Conservation (phyloP, 2,113 vertebrate species). For the Mustela lutreola region DNA sequence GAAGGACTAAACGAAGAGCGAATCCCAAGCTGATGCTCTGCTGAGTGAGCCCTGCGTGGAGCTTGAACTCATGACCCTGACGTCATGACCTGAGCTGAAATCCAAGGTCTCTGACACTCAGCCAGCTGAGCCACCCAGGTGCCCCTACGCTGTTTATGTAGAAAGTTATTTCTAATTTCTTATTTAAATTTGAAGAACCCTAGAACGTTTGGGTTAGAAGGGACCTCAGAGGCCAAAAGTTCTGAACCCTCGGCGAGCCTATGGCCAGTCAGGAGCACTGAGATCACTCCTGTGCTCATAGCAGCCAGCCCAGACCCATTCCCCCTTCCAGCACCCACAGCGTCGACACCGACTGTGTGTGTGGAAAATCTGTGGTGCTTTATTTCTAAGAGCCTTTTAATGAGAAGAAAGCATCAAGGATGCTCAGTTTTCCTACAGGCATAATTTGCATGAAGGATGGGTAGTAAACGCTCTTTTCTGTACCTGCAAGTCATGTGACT, state of each 20-base stretch:
- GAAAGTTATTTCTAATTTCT: not conserved
- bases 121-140: not conserved
- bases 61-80: not conserved
- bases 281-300: no score
- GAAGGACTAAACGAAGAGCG: not conserved
- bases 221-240: not conserved
- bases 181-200: not conserved
- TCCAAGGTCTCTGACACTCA: not conserved
- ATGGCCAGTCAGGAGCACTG: fast-evolving
- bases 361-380: not conserved
- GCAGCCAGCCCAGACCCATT: fast-evolving
- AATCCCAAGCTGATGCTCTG: not conserved
- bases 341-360: not conserved
- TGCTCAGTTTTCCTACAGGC: not conserved
- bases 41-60: not conserved
- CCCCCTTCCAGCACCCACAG: not conserved
- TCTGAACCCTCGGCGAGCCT: no score
- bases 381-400: not conserved
- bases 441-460: not conserved
- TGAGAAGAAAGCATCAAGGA: not conserved
- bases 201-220: not conserved
- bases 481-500: not conserved
- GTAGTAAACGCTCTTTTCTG: not conserved
- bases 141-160: not conserved
- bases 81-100: not conserved